phyloP scores from a whole-genome alignment of 1,140 invertebrate genomes.

The Plectrocnemia conspersa region DNA sequence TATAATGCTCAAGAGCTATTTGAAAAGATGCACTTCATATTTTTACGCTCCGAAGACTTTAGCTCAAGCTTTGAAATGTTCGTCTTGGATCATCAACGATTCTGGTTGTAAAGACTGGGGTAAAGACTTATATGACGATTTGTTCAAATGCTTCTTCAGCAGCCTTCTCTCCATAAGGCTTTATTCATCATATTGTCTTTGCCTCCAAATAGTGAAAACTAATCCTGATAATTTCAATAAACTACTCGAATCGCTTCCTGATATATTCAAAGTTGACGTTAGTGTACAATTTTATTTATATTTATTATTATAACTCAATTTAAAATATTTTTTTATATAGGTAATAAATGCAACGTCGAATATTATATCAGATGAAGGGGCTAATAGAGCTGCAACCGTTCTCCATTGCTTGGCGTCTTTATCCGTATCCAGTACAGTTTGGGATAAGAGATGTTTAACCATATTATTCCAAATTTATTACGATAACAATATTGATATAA shows the following conservation, averaged over 20 bases:
- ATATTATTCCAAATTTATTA: constrained; percentile 21
- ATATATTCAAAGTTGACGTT: constrained; percentile 26
- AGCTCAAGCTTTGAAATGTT: constrained; percentile 25
- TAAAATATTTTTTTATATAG: constrained; percentile 37
- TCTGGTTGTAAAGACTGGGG: constrained; percentile 36
- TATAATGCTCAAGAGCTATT: constrained; percentile 28
- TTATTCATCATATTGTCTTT: constrained; percentile 40
- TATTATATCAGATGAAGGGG: constrained; percentile 43
- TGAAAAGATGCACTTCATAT: constrained; percentile 17
- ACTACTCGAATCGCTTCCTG: constrained; percentile 10
- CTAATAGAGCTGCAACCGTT: constrained; percentile 43
- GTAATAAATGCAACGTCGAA: constrained; percentile 37
- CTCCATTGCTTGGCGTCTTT: constrained; percentile 40
- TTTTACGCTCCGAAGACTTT: constrained; percentile 23
- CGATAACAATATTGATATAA: constrained; percentile 25
- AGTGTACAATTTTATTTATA: constrained; percentile 20
- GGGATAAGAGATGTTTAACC: constrained; percentile 24
- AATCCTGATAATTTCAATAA: constrained; percentile 11
- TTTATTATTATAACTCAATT: constrained; percentile 27
- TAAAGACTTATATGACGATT: constrained; percentile 36
- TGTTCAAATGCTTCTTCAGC: constrained; percentile 40
- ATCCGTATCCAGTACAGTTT: constrained; percentile 30
- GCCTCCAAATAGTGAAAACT: constrained; percentile 13
- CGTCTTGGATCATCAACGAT: constrained; percentile 36
- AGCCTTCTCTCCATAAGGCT: constrained; percentile 40